Base-by-base conservation (phyloP, 2,113 vertebrate genomes). In the Mormyrus lacerda region DNA sequence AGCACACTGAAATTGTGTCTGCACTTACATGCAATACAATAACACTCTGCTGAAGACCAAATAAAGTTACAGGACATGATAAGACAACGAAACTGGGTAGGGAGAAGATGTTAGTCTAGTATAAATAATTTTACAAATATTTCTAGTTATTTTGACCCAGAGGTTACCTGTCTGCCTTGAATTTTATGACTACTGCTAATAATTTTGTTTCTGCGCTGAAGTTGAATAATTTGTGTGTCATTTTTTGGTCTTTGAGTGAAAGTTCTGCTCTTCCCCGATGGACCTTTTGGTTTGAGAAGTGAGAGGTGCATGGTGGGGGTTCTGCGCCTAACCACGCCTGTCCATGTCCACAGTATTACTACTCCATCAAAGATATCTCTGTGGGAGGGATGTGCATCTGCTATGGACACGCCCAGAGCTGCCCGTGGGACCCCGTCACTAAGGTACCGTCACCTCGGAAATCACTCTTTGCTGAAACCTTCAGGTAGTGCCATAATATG, bases 301-400 rank as follows among this genome's bases (percentile, higher is more conserved):
- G 53, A 24, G 17, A 65, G 55, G 21, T 39, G 47, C 50, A 19
- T 69, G 53, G 31, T 51, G 10, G 55, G 21, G 24, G 47, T 88
- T 50, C 86, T 58, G 47, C 50, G 31, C 61, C 15, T 88, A 35
- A 85, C 27, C 51, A 6, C 21, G 5, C 65, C 1, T 55, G 2
- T 53, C 45, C 61, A 13, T 92, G 92, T 27, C 61, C n/a, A 24
- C 91, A 99, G 98, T 99, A 99, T 92, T 99, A 96, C 92, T 99
- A 99, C 91, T 99, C 98, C 90, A 94, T 99, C 93, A 99, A 99
- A 92, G 98, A 99, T 90, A 95, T 99, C 87, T 99, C 98, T 6
- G 93, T 99, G 85, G 98, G 98, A 3, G 98, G 98, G 27, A 98
- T 98, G 98, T 99, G 98, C 31, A 98, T 99, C 94, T 99, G 98